Evolutionary conservation across 2,113 vertebrate species (phyloP), one percentile per base, ranked within the genome.

Genomic region (Rhea americana): DNA sequence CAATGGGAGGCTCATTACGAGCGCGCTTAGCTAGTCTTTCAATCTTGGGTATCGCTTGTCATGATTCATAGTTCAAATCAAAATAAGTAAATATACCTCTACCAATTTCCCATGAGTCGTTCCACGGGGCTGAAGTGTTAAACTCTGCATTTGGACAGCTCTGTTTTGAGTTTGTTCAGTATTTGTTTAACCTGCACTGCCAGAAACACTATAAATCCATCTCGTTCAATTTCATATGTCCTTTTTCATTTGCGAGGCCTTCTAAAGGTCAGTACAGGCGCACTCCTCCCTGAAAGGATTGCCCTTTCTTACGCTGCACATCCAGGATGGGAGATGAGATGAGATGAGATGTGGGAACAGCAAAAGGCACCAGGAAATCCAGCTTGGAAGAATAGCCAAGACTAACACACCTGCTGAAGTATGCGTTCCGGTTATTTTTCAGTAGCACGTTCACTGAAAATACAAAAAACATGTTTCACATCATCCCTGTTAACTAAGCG

Each of bases 151-250:
- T 92, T 73, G 65, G 90, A 83, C 61, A 94, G 68, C 59, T 96
- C 90, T 97, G 90, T 84, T 97, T 97, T 96, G 94, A 96, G 87
- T 96, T 95, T 95, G 47, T 84, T 91, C 96, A 75, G 72, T 96
- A 94, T 96, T 97, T 97, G 68, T 95, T 97, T 97, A 97, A 97
- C 94, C 95, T 95, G 56, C 77, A 67, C 81, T 95, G 94, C 95
- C 97, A 97, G 81, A 95, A 96, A 84, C 77, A 93, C 87, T 96
- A 91, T 94, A 97, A 95, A 97, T 97, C 94, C 68, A 93, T 95
- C 92, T 93, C 56, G 19, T 70, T 87, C 71, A 63, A 95, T 91
- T 95, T 74, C 7, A 0, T 58, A 18, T 81, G 72, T 79, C 67
- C 84, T 82, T 92, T 93, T 96, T 93, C 43, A 90, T 97, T 96